These are phyloP conservation scores for Philypnodon macrostomus DNA, from an alignment of 2,797 vertebrate genomes.

Conservation along the genomic window DNA sequence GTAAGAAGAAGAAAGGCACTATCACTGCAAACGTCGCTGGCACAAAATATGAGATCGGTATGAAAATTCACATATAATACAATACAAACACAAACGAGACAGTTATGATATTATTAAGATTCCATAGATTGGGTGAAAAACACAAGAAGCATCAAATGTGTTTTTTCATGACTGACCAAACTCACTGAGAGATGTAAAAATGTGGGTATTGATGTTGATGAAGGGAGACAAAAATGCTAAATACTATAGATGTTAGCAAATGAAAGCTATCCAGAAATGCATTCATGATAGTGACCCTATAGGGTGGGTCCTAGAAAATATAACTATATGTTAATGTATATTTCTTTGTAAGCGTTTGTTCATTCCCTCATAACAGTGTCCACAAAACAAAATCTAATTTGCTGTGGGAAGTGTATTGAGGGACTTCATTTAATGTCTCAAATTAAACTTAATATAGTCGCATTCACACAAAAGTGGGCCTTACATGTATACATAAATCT, in stretches of 20 bases:
- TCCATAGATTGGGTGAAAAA: neutral
- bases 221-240: neutral
- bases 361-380: conserved; percentile 28
- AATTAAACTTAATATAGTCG: conserved; percentile 48
- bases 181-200: conserved; percentile 20
- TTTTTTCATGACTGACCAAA: conserved; percentile 9
- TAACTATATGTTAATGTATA: conserved; percentile 16
- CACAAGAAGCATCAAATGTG: conserved; percentile 10
- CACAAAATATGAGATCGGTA: conserved; percentile 99
- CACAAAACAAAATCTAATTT: conserved; percentile 52
- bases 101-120: neutral
- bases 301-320: conserved; percentile 3
- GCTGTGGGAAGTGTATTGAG: conserved; percentile 32
- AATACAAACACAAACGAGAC: neutral
- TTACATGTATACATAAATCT: conserved; percentile 59
- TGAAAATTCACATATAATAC: conserved; percentile 4
- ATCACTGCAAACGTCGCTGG: conserved; percentile 91
- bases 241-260: neutral
- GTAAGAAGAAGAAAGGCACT: conserved; percentile 89
- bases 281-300: neutral
- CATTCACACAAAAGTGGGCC: conserved; percentile 33
- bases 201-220: conserved; percentile 11
- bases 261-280: conserved; percentile 2
- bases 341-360: conserved; percentile 28
- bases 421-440: conserved; percentile 37